Percentiles rank a stretch among this genome's conserved stretches.
Evolutionary conservation across 2,888 invertebrate genomes (phyloP).

Genomic region (Lathronympha strigana): DNA sequence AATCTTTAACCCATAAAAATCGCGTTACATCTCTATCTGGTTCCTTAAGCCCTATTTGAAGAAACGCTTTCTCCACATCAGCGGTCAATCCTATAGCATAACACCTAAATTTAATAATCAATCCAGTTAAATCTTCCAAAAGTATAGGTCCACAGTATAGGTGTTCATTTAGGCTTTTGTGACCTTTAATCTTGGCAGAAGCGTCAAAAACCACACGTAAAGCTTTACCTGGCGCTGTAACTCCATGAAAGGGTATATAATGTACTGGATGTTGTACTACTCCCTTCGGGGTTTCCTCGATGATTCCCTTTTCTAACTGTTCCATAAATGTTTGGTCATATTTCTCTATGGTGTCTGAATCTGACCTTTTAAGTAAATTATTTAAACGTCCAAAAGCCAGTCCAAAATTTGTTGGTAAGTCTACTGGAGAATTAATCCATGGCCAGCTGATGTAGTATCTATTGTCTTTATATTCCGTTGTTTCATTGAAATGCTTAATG

Average conservation of each 20-base stretch:
- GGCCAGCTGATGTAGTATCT: slow-evolving; percentile 4
- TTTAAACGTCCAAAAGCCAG: not conserved
- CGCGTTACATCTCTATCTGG: slow-evolving; percentile 42
- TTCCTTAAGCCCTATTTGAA: slow-evolving; percentile 37
- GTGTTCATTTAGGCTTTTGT: slow-evolving; percentile 47
- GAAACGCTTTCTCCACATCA: slow-evolving; percentile 50
- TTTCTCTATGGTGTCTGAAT: not conserved
- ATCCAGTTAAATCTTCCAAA: slow-evolving; percentile 47
- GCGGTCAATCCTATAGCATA: slow-evolving; percentile 44
- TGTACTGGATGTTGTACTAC: not conserved
- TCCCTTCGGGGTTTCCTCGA: not conserved
- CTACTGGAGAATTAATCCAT: not conserved
- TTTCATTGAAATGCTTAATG: too few species aligned
- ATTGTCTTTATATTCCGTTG: not conserved
- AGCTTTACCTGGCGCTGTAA: slow-evolving; percentile 13
- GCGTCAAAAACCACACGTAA: slow-evolving; percentile 47
- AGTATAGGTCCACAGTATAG: slow-evolving; percentile 46
- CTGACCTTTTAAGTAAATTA: not conserved
- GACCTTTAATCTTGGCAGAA: slow-evolving; percentile 41
- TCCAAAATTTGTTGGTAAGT: not conserved
- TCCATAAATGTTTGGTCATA: not conserved
- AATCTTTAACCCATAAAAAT: slow-evolving; percentile 20
- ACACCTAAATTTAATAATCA: slow-evolving; percentile 46
- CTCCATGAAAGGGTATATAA: not conserved
- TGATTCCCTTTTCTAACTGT: not conserved